A percentile compares a stretch with the other conserved stretches of the same genome.
Conservation (phyloP, 2,113 vertebrate genomes). For the Lagopus leucura region DNA sequence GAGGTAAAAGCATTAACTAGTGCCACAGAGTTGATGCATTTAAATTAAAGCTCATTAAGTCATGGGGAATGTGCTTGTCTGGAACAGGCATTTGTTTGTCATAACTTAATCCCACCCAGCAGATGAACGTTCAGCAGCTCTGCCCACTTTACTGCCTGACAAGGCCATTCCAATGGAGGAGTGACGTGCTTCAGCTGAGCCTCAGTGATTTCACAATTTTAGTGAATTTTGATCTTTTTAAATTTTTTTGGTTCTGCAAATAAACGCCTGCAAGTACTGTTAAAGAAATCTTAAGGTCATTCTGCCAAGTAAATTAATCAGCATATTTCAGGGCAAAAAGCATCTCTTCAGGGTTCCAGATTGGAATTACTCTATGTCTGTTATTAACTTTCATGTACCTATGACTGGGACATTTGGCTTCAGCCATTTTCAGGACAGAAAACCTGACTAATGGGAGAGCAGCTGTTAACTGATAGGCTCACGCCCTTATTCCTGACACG, state of each 20-base stretch:
- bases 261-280: background rate
- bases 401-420: background rate
- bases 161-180: background rate
- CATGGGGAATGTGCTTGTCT: background rate
- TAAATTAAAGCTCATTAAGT: constrained; percentile 17
- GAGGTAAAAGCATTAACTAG: background rate
- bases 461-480: background rate
- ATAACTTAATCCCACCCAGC: background rate
- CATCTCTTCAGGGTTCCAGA: background rate
- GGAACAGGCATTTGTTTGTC: background rate
- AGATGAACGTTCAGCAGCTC: background rate
- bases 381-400: background rate
- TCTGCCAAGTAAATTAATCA: background rate
- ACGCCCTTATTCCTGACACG: background rate
- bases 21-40: background rate
- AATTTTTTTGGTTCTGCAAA: background rate
- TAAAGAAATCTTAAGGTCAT: background rate
- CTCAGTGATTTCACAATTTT: background rate
- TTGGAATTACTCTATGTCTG: background rate
- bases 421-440: background rate
- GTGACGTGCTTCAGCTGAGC: background rate
- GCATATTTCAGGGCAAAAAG: background rate
- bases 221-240: background rate
- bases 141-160: background rate
- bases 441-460: background rate